These are phyloP conservation scores for Scortum barcoo DNA, from an alignment of 2,113 vertebrate species.

Conservation along the genomic window DNA sequence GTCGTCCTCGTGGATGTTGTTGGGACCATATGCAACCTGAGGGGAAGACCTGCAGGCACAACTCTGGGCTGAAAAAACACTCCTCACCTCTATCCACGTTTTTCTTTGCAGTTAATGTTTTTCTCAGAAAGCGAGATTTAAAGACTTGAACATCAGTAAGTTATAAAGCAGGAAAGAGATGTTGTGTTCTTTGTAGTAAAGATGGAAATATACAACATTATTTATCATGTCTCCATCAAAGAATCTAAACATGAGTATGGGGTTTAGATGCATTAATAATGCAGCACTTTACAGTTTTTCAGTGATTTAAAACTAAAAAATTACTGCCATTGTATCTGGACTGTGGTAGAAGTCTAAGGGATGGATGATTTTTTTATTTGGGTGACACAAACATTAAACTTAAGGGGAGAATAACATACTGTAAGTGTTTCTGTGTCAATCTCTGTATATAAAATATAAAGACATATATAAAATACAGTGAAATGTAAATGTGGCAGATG, in stretches of 20 bases:
- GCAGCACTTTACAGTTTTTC: neutral
- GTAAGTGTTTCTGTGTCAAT: neutral
- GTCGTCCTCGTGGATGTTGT: neutral
- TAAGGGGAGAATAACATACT: no score
- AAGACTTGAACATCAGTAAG: neutral
- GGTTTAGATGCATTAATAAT: neutral
- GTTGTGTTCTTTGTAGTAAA: neutral
- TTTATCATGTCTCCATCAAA: neutral
- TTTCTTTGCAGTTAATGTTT: neutral
- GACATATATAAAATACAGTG: neutral
- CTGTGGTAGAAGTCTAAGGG: neutral
- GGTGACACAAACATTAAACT: neutral
- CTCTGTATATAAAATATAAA: neutral
- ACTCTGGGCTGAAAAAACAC: neutral
- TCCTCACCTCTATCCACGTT: neutral
- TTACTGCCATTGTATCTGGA: no score
- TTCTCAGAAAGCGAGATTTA: neutral
- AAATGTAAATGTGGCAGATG: neutral
- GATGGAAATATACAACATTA: neutral
- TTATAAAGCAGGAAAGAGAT: neutral
- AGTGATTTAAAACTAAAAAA: no score
- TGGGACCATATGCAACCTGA: neutral
- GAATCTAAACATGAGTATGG: neutral
- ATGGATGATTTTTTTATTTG: neutral
- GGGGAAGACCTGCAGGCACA: neutral